A percentile compares a stretch with the other conserved stretches of the same genome.
These are phyloP conservation scores for Zapus hudsonius DNA, from an alignment of 2,113 vertebrate species.

Conservation along the genomic window DNA sequence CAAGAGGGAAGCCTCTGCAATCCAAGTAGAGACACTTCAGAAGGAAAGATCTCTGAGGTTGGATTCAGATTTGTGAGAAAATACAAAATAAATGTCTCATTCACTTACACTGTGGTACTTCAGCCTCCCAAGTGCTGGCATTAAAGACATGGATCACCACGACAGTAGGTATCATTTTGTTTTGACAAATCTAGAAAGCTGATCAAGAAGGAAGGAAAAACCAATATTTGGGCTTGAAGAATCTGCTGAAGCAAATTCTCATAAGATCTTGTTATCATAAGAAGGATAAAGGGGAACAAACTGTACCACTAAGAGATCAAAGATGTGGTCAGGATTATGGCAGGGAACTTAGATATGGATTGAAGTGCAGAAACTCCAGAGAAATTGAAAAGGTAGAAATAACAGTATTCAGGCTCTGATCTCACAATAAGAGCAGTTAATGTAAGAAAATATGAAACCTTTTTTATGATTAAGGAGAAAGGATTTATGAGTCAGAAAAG, in stretches of 20 bases:
- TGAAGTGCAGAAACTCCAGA: neutral
- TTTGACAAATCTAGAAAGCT: neutral
- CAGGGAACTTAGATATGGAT: neutral
- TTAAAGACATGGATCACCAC: no score
- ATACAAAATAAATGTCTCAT: neutral
- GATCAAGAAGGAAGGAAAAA: neutral
- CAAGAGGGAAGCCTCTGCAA: neutral
- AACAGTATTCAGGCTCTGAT: neutral
- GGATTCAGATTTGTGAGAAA: neutral
- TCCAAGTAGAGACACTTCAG: neutral
- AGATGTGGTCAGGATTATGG: neutral
- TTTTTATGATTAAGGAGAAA: neutral
- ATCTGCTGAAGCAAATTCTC: neutral
- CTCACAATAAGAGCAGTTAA: neutral
- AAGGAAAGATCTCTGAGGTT: neutral
- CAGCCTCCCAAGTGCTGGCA: no score
- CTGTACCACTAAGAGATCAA: neutral
- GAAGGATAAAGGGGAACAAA: neutral
- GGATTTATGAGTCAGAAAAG: neutral
- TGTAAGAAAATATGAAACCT: neutral
- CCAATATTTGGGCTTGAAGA: neutral
- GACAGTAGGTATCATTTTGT: neutral
- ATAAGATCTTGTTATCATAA: neutral
- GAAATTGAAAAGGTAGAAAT: neutral
- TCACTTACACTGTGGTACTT: neutral